Conservation (phyloP, 2,113 vertebrate species). For the Corydoras sp. region DNA sequence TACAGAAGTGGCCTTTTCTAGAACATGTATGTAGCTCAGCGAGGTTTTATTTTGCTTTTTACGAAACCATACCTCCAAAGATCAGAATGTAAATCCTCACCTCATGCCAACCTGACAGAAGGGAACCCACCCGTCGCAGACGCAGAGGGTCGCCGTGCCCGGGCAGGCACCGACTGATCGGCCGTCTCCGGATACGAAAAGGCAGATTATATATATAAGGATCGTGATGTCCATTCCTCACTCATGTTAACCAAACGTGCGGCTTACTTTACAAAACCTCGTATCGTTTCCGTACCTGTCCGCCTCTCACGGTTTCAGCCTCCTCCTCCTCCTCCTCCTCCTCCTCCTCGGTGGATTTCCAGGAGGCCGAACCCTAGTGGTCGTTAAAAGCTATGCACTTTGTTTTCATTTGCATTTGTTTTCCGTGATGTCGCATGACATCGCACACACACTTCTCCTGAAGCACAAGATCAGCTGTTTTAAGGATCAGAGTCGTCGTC, state of each 20-base stretch:
- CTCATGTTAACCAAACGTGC: not conserved
- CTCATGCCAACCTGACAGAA: not conserved
- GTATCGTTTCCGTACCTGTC: not conserved
- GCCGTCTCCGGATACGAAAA: no score
- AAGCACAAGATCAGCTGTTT: no score
- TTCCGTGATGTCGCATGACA: no score
- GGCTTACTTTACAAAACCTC: not conserved
- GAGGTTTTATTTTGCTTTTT: conserved; percentile 7
- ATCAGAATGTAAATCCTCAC: conserved; percentile 39
- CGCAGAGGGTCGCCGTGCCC: not conserved
- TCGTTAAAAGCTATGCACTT: conserved; percentile 41
- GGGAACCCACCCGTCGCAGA: not conserved
- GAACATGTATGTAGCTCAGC: conserved; percentile 32
- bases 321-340: not conserved
- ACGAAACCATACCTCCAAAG: conserved; percentile 39
- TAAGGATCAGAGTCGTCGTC: no score
- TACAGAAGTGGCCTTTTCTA: conserved; percentile 43
- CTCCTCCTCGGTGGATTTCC: not conserved
- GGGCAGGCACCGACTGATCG: no score
- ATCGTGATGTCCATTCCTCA: not conserved
- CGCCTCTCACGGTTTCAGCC: no score
- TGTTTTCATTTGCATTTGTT: not conserved
- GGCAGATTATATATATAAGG: no score
- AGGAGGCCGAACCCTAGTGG: conserved; percentile 13
- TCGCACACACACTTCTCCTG: no score